Conservation (phyloP, 1,140 invertebrate genomes). For the Cotesia vestalis region DNA sequence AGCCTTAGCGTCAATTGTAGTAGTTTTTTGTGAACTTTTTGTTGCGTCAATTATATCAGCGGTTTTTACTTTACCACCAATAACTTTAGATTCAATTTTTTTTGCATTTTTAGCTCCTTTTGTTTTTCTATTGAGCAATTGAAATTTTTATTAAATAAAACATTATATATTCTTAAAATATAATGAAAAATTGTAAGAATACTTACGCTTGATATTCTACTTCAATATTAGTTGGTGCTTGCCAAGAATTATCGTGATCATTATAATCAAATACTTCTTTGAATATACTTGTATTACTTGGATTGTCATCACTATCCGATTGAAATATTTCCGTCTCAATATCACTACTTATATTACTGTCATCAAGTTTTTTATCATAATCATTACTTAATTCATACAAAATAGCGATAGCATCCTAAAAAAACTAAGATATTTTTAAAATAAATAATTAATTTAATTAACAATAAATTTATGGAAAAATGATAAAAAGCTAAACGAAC, state of each 20-base stretch:
- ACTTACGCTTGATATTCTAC: constrained; percentile 5
- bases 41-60: background rate
- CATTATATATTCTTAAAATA: background rate
- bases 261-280: background rate
- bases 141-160: background rate
- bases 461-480: background rate
- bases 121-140: background rate
- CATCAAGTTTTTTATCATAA: background rate
- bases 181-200: background rate
- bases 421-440: background rate
- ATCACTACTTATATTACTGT: constrained; percentile 3
- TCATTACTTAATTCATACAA: background rate
- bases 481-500: background rate
- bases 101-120: background rate
- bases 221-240: background rate
- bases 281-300: constrained; percentile 15
- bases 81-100: background rate
- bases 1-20: constrained; percentile 14
- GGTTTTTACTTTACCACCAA: background rate
- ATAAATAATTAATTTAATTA: background rate
- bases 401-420: background rate
- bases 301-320: constrained; percentile 24
- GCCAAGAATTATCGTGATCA: background rate
- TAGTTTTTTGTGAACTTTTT: background rate
- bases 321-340: constrained; percentile 13